Conservation (phyloP, 2,797 vertebrate species). For the Sebastes variabilis region DNA sequence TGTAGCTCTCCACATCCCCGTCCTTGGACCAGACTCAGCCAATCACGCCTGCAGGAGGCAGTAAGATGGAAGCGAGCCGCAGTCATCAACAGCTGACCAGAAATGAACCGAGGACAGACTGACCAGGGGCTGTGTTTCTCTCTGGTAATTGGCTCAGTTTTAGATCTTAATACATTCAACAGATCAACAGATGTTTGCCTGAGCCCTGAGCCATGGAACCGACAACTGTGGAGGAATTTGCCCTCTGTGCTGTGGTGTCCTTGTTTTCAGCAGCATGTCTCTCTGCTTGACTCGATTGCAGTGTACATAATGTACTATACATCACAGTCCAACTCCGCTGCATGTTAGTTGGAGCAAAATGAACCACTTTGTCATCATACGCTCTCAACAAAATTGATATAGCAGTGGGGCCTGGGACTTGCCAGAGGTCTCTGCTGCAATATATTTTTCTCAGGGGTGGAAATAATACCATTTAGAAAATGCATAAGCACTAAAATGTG, state of each 20-base stretch:
- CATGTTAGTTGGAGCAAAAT: conserved; percentile 7
- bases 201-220: conserved; percentile 62
- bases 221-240: conserved; percentile 63
- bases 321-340: conserved; percentile 21
- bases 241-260: conserved; percentile 48
- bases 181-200: conserved; percentile 77
- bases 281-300: conserved; percentile 29
- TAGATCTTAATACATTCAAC: conserved; percentile 72
- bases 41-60: conserved; percentile 53
- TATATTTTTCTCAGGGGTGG: not conserved
- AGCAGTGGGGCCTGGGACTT: not conserved
- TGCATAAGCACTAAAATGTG: not conserved
- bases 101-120: conserved; percentile 57
- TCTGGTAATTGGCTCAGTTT: conserved; percentile 74
- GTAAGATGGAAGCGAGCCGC: conserved; percentile 47
- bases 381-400: not conserved
- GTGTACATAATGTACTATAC: conserved; percentile 13
- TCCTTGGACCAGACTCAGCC: conserved; percentile 73
- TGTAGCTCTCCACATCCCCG: conserved; percentile 59
- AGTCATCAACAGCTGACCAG: conserved; percentile 64
- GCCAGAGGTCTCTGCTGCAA: not conserved
- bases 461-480: not conserved
- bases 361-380: not conserved
- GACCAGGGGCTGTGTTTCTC: conserved; percentile 66
- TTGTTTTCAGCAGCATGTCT: conserved; percentile 50